Evolutionary conservation across 2,113 vertebrate species (phyloP).

Genomic region (Pandion haliaetus): DNA sequence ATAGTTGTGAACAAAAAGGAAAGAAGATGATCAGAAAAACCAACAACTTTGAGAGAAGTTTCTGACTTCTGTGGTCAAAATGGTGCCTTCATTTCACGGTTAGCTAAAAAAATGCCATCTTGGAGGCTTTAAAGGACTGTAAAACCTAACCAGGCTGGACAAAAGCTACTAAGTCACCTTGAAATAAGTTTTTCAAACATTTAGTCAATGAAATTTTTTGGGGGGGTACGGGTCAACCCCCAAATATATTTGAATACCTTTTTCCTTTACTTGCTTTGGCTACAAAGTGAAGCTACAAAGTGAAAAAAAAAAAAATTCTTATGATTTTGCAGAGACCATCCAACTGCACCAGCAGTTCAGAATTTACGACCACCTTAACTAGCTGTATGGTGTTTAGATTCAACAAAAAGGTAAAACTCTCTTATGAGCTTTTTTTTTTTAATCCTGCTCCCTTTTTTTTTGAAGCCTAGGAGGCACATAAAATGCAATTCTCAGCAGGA

Average conservation of each 20-base stretch:
- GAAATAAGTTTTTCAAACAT: neutral
- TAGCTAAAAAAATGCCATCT: neutral
- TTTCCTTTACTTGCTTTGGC: neutral
- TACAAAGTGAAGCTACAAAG: neutral
- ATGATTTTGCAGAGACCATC: neutral
- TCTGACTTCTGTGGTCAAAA: neutral
- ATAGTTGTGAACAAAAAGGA: neutral
- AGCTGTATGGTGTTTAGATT: neutral
- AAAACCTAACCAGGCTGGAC: neutral
- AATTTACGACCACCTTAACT: neutral
- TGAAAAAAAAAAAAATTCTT: neutral
- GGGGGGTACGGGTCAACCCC: neutral
- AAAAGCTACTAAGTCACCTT: neutral
- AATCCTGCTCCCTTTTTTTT: neutral
- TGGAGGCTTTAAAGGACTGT: neutral
- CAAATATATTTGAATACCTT: neutral
- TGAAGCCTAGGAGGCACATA: neutral
- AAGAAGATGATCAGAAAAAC: neutral
- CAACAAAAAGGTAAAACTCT: neutral
- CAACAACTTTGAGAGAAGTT: neutral
- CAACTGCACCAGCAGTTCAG: neutral
- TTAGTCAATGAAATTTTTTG: neutral
- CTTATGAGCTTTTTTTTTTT: neutral
- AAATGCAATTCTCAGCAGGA: conserved; percentile 47
- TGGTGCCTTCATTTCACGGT: neutral